phyloP scores from a whole-genome alignment of 2,797 vertebrate species.

The Leuciscus waleckii region DNA sequence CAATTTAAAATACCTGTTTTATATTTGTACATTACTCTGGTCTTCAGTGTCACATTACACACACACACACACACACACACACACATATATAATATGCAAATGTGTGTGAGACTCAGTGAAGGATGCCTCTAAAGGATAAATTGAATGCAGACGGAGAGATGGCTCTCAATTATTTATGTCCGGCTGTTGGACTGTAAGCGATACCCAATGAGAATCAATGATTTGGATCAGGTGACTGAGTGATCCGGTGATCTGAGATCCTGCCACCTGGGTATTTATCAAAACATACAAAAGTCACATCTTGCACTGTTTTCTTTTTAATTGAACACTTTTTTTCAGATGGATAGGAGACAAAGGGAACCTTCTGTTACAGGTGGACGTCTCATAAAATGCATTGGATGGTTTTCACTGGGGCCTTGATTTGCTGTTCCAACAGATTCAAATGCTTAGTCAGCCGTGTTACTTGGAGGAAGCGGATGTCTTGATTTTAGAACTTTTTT shows the following conservation, averaged over 20 bases:
- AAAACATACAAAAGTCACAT: constrained; percentile 12
- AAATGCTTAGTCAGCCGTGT: not conserved
- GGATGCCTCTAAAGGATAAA: constrained; percentile 35
- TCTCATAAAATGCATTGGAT: constrained; percentile 1
- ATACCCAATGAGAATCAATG: constrained; percentile 58
- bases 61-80: too few relatives aligned
- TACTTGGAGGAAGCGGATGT: not conserved
- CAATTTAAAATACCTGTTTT: not conserved
- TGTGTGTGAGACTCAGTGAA: not conserved
- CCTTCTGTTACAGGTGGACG: not conserved
- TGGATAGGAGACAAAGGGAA: not conserved
- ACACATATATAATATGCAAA: not conserved
- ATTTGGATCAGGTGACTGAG: constrained; percentile 54
- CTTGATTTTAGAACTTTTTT: not conserved
- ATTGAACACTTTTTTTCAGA: not conserved
- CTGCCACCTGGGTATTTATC: constrained; percentile 6
- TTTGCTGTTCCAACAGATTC: constrained; percentile 1
- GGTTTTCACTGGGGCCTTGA: not conserved
- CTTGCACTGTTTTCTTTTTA: not conserved
- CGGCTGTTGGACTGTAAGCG: constrained; percentile 50
- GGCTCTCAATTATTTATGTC: constrained; percentile 47
- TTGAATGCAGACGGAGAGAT: constrained; percentile 40
- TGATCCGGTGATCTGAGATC: constrained; percentile 51
- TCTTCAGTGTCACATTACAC: not conserved
- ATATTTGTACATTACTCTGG: not conserved